phyloP scores from a whole-genome alignment of 2,113 vertebrate genomes.

The Chlamydotis undulata region DNA sequence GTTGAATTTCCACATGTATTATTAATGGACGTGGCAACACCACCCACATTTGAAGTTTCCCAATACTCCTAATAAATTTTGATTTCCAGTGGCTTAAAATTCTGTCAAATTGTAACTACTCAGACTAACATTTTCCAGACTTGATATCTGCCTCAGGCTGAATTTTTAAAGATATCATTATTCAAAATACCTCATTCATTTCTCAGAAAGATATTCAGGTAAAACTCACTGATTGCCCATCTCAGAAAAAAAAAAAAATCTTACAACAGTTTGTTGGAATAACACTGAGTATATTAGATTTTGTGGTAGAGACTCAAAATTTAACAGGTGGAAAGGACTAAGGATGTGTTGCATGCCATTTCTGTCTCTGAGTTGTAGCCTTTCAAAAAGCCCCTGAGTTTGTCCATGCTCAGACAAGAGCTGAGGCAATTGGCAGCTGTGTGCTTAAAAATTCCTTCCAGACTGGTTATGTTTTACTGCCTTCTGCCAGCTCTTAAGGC shows the following conservation, averaged over 20 bases:
- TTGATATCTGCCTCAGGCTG: neutral
- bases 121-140: neutral
- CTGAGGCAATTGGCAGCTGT: neutral
- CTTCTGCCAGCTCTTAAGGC: neutral
- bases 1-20: constrained; percentile 12
- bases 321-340: neutral
- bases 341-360: neutral
- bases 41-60: neutral
- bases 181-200: neutral
- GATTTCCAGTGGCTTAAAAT: neutral
- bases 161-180: neutral
- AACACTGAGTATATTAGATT: neutral
- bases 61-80: neutral
- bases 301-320: neutral
- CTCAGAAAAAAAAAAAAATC: neutral
- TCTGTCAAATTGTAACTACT: neutral
- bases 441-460: neutral
- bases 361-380: neutral
- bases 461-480: neutral
- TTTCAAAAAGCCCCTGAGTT: neutral
- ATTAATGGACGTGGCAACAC: neutral
- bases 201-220: neutral
- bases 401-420: neutral
- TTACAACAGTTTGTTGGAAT: neutral
- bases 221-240: neutral